A percentile compares a stretch with the other conserved stretches of the same genome.
These are phyloP conservation scores for Phyllotreta cruciferae DNA, from an alignment of 2,888 invertebrate genomes.

Conservation along the genomic window DNA sequence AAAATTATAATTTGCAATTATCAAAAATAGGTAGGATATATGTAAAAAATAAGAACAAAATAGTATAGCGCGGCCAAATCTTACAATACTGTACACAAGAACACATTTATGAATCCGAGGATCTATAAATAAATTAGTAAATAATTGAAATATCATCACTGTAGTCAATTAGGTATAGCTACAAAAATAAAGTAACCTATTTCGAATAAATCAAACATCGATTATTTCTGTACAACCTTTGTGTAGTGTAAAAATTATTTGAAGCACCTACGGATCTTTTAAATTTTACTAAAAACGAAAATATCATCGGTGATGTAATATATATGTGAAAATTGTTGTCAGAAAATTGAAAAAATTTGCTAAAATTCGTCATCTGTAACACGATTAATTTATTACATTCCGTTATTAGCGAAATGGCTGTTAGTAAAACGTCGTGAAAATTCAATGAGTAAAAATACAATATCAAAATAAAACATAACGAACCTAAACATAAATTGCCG, in stretches of 20 bases:
- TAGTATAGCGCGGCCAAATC: constrained; percentile 22
- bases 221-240: constrained; percentile 37
- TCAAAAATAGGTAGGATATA: no score
- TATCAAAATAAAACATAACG: constrained; percentile 57
- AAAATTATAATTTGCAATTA: no score
- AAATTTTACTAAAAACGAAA: constrained; percentile 32
- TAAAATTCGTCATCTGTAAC: constrained; percentile 4
- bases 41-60: neutral
- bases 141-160: constrained; percentile 27
- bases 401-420: constrained; percentile 49
- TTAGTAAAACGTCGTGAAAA: constrained; percentile 43
- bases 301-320: constrained; percentile 22
- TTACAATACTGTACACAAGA: constrained; percentile 44
- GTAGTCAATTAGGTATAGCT: constrained; percentile 30
- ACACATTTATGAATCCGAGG: constrained; percentile 24
- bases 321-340: constrained; percentile 57
- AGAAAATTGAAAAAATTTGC: constrained; percentile 48
- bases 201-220: constrained; percentile 29
- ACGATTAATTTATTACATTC: constrained; percentile 17
- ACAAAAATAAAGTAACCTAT: constrained; percentile 32
- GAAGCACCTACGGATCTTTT: constrained; percentile 31
- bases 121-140: constrained; percentile 31
- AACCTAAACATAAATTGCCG: constrained; percentile 60
- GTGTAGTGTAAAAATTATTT: constrained; percentile 33
- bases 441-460: constrained; percentile 43